These are phyloP conservation scores for Eremophila alpestris DNA, from an alignment of 2,797 vertebrate species.

Conservation along the genomic window DNA sequence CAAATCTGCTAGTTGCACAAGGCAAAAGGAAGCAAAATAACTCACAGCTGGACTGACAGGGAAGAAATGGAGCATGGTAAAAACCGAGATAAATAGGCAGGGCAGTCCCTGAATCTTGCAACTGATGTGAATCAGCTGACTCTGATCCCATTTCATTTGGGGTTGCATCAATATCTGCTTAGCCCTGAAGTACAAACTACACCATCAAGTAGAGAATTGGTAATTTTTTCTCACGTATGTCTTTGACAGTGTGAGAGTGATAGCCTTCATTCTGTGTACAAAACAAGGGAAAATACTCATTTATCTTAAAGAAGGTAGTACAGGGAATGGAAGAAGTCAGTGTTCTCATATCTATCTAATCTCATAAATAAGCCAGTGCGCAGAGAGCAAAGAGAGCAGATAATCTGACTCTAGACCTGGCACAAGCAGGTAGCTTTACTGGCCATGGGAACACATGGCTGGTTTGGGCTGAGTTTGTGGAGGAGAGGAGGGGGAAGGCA, in stretches of 20 bases:
- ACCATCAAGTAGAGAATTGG: background rate
- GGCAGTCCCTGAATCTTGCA: background rate
- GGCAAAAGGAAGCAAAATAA: background rate
- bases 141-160: background rate
- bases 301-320: background rate
- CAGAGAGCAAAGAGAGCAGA: background rate
- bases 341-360: background rate
- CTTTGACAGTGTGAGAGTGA: background rate
- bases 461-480: background rate
- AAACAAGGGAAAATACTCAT: background rate
- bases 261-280: background rate
- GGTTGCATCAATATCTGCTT: background rate
- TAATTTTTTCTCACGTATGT: background rate
- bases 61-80: background rate
- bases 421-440: background rate
- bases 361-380: background rate
- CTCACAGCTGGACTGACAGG: background rate
- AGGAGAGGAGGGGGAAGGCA: background rate
- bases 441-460: background rate
- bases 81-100: background rate
- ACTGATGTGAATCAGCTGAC: background rate
- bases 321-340: background rate
- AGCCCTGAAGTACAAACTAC: background rate
- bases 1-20: background rate
- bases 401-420: background rate